Conservation (phyloP, 2,888 invertebrate species). For the Argyresthia goedartella region DNA sequence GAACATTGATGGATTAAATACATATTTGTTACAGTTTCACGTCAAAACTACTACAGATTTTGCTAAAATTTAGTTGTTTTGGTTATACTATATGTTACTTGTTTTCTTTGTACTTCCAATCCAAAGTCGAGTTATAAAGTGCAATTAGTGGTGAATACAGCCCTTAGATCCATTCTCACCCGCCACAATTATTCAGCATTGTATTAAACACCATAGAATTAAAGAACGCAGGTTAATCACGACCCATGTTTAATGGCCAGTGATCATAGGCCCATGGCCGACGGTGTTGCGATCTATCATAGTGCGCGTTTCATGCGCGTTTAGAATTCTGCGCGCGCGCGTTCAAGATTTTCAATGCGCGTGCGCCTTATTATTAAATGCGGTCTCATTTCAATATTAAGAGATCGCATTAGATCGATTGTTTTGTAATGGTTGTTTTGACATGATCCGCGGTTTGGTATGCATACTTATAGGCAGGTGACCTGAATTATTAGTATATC, state of each 20-base stretch:
- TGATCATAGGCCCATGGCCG: slow-evolving; percentile 12
- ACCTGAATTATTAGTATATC: no score
- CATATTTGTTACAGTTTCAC: no score
- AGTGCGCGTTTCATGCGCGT: neutral
- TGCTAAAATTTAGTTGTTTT: no score
- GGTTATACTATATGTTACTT: no score
- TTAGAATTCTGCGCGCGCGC: slow-evolving; percentile 7
- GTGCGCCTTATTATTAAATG: slow-evolving; percentile 38
- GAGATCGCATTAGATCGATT: slow-evolving; percentile 14
- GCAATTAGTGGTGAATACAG: no score
- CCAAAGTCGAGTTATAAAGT: no score
- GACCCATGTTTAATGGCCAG: slow-evolving; percentile 21
- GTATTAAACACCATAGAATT: slow-evolving; percentile 25
- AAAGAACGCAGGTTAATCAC: slow-evolving; percentile 18
- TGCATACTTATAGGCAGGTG: no score
- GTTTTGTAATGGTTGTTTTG: neutral
- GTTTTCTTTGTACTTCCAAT: no score
- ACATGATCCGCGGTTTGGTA: neutral
- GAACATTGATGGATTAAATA: no score
- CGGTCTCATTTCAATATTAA: slow-evolving; percentile 46
- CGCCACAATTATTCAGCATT: slow-evolving; percentile 28
- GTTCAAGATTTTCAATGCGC: slow-evolving; percentile 5
- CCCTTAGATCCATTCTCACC: slow-evolving; percentile 1
- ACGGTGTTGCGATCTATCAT: neutral
- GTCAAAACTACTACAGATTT: no score